Evolutionary conservation across 2,888 invertebrate species (phyloP), one percentile per base, ranked within the genome.

Genomic region (Oligia strigilis): DNA sequence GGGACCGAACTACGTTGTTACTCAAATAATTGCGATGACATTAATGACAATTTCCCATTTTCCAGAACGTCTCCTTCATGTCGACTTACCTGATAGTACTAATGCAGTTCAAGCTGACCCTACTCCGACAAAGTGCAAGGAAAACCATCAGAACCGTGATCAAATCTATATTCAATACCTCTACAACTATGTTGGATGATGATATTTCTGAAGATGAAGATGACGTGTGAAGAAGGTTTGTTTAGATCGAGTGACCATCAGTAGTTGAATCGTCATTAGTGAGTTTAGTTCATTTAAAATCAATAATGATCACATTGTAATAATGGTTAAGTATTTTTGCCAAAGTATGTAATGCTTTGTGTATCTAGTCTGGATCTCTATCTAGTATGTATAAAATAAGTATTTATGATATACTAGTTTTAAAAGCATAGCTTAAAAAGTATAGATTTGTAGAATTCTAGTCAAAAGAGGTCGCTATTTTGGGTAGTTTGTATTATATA

Each of bases 81-180:
- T 98, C 98, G 2, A 98, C 98, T 0, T 98, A 98, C 92, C 93
- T 98, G 85, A 98, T 98, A 14, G 98, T 98, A 78, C 90, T 98
- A 89, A 97, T 98, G 97, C 98, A 98, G 93, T 98, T 98, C 91
- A 98, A 98, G 87, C 94, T 98, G 66, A 98, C 98, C 0, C 93
- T 98, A 3, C 94, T 97, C 65, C 95, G 98, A 64, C 97, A 97
- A 85, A 96, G 97, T 1, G 95, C 97, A 0, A 92, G 94, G 76
- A 96, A 95, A 86, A 92, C 92, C 1, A 81, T 95, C 49, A 94
- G 90, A 72, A 89, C 92, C 0, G 91, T 96, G 46, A 92, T 94
- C 46, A 93, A 89, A 62, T 93, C 94, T 23, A 91, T 95, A 29
- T 93, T 96, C 80, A 95, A 94, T 67, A 92, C 92, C 14, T 92